phyloP scores from a whole-genome alignment of 1,140 invertebrate genomes.

The Ganaspis sp. region DNA sequence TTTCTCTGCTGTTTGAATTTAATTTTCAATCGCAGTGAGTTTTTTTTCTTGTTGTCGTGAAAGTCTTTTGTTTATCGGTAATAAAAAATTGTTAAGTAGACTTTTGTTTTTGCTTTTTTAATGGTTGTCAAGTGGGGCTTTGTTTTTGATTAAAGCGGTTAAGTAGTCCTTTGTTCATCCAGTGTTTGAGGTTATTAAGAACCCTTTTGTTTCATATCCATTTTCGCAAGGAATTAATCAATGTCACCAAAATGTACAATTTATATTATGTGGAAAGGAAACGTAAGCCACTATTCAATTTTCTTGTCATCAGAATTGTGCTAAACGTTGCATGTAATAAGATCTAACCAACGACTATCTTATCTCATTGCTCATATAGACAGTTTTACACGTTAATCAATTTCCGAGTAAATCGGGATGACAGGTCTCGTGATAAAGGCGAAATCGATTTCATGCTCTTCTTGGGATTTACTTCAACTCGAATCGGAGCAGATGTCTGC shows the following conservation, averaged over 20 bases:
- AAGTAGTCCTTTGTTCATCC: not conserved
- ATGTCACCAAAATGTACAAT: conserved; percentile 3
- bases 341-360: conserved; percentile 6
- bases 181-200: not conserved
- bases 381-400: conserved; percentile 28
- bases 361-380: conserved; percentile 20
- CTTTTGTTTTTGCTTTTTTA: not conserved
- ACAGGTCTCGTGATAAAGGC: conserved; percentile 24
- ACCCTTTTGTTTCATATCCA: not conserved
- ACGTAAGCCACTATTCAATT: conserved; percentile 1
- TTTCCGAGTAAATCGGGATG: conserved; percentile 22
- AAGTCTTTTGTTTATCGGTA: no score
- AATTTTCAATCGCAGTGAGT: no score
- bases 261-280: not conserved
- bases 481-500: conserved; percentile 19
- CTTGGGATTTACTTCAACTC: conserved; percentile 27
- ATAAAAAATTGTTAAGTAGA: no score
- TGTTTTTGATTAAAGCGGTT: not conserved
- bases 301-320: not conserved
- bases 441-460: conserved; percentile 24
- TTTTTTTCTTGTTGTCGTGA: no score
- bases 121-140: not conserved
- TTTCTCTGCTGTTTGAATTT: no score
- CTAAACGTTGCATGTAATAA: conserved; percentile 25
- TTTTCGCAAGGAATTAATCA: not conserved